Conservation (phyloP, 1,140 invertebrate genomes). For the Drosophila mayri region DNA sequence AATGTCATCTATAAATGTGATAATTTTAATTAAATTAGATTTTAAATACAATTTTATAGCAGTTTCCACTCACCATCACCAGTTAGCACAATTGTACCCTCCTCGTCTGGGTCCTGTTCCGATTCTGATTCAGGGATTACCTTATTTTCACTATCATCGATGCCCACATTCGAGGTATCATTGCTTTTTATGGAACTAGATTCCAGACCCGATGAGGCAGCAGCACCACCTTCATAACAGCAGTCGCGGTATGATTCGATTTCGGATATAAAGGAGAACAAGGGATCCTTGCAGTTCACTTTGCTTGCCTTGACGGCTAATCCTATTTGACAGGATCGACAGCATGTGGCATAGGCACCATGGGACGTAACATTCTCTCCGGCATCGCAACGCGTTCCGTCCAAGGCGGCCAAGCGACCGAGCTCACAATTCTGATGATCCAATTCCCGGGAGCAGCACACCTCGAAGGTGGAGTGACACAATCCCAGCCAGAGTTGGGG, state of each 20-base stretch:
- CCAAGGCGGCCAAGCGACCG: constrained; percentile 71
- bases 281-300: constrained; percentile 65
- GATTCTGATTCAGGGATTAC: not conserved
- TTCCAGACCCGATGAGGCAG: not conserved
- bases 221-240: constrained; percentile 46
- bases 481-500: constrained; percentile 73
- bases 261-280: constrained; percentile 67
- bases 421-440: constrained; percentile 64
- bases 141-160: constrained; percentile 11
- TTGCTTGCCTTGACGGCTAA: constrained; percentile 75
- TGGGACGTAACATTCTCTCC: constrained; percentile 29
- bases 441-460: constrained; percentile 73
- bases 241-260: constrained; percentile 76
- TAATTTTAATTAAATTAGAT: not conserved
- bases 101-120: constrained; percentile 1
- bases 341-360: constrained; percentile 64
- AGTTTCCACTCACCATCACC: constrained; percentile 32
- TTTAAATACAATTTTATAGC: rapidly evolving
- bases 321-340: constrained; percentile 80
- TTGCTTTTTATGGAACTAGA: constrained; percentile 10
- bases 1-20: constrained; percentile 86
- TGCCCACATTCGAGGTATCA: not conserved
- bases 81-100: constrained; percentile 67
- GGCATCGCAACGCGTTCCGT: constrained; percentile 59
- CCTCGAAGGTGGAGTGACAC: constrained; percentile 74